These are phyloP conservation scores for Clarias macrocephalus DNA, from an alignment of 2,113 vertebrate species.

Conservation along the genomic window DNA sequence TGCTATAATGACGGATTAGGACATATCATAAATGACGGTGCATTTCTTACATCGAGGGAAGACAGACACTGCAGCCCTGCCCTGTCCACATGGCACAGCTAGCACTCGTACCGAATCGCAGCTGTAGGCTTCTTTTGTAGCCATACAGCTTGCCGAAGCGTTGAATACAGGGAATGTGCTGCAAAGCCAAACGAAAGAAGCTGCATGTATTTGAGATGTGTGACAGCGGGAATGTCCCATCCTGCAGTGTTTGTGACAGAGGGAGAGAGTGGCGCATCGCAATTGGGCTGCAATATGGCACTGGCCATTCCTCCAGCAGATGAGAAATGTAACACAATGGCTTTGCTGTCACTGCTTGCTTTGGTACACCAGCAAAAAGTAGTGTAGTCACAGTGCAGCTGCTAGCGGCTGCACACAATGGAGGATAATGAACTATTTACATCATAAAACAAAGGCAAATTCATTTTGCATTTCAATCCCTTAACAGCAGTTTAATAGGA, in stretches of 20 bases:
- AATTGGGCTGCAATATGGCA: conserved; percentile 9
- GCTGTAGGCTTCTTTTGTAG: not conserved
- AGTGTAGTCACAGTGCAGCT: not conserved
- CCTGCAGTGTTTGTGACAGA: conserved; percentile 41
- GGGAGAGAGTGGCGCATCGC: not conserved
- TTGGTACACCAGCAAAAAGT: not conserved
- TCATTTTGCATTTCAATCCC: not conserved
- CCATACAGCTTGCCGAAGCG: not conserved
- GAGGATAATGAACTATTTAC: not conserved
- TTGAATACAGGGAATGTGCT: not conserved
- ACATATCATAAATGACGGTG: not conserved
- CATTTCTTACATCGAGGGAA: not conserved
- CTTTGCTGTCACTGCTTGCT: conserved; percentile 40
- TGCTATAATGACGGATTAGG: not conserved
- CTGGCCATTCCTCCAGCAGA: conserved; percentile 47
- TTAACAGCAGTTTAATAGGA: not conserved
- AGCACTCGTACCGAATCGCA: not conserved
- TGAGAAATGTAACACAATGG: conserved; percentile 63
- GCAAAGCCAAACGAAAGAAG: not conserved
- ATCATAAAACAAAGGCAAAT: not conserved
- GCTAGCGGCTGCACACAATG: not conserved
- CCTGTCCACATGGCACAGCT: not conserved
- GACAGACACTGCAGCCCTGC: not conserved
- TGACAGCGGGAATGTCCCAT: conserved; percentile 59
- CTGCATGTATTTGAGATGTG: conserved; percentile 4